Evolutionary conservation across 2,113 vertebrate genomes (phyloP), one percentile per base, ranked within the genome.

Genomic region (Excalfactoria chinensis): DNA sequence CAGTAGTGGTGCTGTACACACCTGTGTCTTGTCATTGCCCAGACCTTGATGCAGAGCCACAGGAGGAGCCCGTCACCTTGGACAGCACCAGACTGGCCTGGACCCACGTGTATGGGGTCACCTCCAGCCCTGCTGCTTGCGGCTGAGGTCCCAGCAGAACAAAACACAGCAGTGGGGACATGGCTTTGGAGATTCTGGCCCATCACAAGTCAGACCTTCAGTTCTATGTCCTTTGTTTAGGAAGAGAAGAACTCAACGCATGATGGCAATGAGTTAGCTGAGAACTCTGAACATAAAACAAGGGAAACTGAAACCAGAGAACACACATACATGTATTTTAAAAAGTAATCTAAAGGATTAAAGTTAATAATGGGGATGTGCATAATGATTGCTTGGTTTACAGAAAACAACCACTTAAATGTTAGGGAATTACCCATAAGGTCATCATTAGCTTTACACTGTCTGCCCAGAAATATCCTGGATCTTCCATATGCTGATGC

Each of bases 71-170:
- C 0, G 0, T 94, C 6, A 94, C 92, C 95, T 95, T 94, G 96
- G 93, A 96, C 96, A 95, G 96, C 96, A 95, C 90, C 93, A 34
- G 49, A 32, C 0, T 0, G 67, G 60, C 26, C 48, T 15, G 43
- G 28, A 3, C 44, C 41, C 37, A 21, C 19, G 22, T 11, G 20
- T 20, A 32, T n/a, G 35, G 30, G 15, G 37, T 43, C 51, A 43
- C 30, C 21, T 55, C 8, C 23, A 11, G 34, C 46, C 48, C 48
- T 23, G 35, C 41, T 9, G 22, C n/a, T 49, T 59, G 12, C 17
- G 41, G 1, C 9, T 6, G 2, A 48, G 48, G 58, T 2, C 74
- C 53, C n/a, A 51, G 5, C 80, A 60, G 4, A 43, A 30, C 43
- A 40, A 19, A 48, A 12, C 41, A 8, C 25, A 28, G 46, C 37